Evolutionary conservation across 53 echinoderm and acorn worm genomes (phyloP).

Genomic region (Patiria pectinifera): DNA sequence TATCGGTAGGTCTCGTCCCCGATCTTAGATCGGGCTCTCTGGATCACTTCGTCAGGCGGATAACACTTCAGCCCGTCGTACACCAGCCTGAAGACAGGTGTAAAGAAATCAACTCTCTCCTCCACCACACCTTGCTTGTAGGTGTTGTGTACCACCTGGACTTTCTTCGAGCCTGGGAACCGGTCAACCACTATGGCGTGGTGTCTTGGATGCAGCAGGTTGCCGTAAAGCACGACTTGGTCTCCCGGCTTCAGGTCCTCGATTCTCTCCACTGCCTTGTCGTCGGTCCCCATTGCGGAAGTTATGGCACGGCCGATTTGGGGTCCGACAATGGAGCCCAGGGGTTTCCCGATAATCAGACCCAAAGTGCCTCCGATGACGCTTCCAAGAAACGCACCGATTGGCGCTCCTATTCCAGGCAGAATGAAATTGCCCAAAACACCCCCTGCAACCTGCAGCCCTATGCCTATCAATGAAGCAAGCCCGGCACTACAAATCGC

Average conservation of each 20-base stretch:
- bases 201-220: slow-evolving; percentile 66
- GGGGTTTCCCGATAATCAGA: slow-evolving; percentile 1
- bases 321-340: slow-evolving; percentile 32
- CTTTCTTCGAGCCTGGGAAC: slow-evolving; percentile 13
- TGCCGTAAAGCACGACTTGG: slow-evolving; percentile 64
- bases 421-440: not conserved
- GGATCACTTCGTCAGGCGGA: slow-evolving; percentile 29
- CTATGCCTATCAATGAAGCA: not conserved
- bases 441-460: not conserved
- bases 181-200: slow-evolving; percentile 64
- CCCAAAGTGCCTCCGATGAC: slow-evolving; percentile 32
- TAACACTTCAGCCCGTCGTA: slow-evolving; percentile 15
- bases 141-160: slow-evolving; percentile 66
- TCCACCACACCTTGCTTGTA: slow-evolving; percentile 64
- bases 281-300: slow-evolving; percentile 27
- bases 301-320: slow-evolving; percentile 11
- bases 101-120: slow-evolving; percentile 57
- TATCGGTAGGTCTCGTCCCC: slow-evolving; percentile 45
- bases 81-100: slow-evolving; percentile 37
- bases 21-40: slow-evolving; percentile 49
- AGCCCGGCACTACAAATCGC: slow-evolving; percentile 29
- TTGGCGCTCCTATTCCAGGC: not conserved
- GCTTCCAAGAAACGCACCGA: slow-evolving; percentile 19
- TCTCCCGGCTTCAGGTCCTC: slow-evolving; percentile 56
- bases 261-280: slow-evolving; percentile 27